phyloP scores from a whole-genome alignment of 2,888 invertebrate species.

The Heteropelma amictum region DNA sequence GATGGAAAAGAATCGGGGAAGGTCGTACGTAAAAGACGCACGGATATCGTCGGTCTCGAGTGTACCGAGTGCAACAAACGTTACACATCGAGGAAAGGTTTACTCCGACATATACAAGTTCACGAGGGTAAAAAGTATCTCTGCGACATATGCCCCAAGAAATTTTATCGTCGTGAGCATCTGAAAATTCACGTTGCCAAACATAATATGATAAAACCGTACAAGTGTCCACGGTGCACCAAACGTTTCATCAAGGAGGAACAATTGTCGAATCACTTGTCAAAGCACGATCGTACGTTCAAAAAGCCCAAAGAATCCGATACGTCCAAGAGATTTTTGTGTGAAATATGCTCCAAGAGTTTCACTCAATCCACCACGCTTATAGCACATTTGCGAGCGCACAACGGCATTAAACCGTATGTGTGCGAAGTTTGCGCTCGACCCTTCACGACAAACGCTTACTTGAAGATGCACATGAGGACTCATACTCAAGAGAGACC shows the following conservation, averaged over 20 bases:
- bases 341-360: conserved; percentile 76
- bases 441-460: conserved; percentile 76
- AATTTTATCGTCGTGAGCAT: conserved; percentile 75
- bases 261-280: conserved; percentile 72
- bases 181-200: conserved; percentile 76
- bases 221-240: conserved; percentile 74
- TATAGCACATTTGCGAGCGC: conserved; percentile 74
- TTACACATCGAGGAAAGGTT: conserved; percentile 74
- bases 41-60: conserved; percentile 75
- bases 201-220: conserved; percentile 76
- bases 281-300: conserved; percentile 73
- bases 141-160: conserved; percentile 76
- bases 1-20: conserved; percentile 70
- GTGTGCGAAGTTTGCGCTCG: conserved; percentile 75
- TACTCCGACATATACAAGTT: conserved; percentile 73
- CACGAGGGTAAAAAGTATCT: conserved; percentile 76
- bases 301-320: conserved; percentile 74
- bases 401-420: conserved; percentile 76
- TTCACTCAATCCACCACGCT: conserved; percentile 76
- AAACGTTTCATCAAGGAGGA: conserved; percentile 76
- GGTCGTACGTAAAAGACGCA: conserved; percentile 71
- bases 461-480: conserved; percentile 76
- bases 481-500: conserved; percentile 76
- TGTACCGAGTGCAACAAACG: conserved; percentile 76
- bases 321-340: conserved; percentile 72